Conservation (phyloP, 2,113 vertebrate species). For the Ictalurus punctatus region DNA sequence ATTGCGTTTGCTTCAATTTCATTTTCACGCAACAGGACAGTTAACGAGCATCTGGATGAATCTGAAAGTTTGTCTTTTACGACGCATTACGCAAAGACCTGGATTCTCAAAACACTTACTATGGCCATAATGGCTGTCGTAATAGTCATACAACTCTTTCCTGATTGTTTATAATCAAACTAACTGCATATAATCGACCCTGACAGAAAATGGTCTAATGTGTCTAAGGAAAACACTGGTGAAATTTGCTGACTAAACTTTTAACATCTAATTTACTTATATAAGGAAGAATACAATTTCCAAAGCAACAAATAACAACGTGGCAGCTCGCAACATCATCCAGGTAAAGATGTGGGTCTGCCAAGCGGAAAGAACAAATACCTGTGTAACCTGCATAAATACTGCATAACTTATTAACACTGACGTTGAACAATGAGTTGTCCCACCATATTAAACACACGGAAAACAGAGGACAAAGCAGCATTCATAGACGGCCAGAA, state of each 20-base stretch:
- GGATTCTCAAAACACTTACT: neutral
- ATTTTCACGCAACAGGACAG: neutral
- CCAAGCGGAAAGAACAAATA: conserved; percentile 11
- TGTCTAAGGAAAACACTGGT: neutral
- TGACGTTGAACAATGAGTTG: neutral
- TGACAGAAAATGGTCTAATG: neutral
- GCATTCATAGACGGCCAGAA: neutral
- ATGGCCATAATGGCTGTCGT: neutral
- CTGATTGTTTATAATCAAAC: neutral
- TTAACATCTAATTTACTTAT: neutral
- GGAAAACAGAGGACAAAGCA: neutral
- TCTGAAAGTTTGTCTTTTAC: neutral
- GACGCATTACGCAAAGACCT: neutral
- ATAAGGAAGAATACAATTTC: neutral
- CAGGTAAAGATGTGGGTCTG: neutral
- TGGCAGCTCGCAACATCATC: neutral
- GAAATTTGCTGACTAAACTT: neutral
- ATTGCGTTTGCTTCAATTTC: neutral
- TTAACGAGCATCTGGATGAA: neutral
- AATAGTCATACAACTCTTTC: neutral
- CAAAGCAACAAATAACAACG: neutral
- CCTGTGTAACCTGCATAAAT: conserved; percentile 1
- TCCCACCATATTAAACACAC: neutral
- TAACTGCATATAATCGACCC: neutral
- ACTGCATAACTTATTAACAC: neutral